These are phyloP conservation scores for Apis cerana DNA, from an alignment of 1,140 invertebrate genomes.

Conservation along the genomic window DNA sequence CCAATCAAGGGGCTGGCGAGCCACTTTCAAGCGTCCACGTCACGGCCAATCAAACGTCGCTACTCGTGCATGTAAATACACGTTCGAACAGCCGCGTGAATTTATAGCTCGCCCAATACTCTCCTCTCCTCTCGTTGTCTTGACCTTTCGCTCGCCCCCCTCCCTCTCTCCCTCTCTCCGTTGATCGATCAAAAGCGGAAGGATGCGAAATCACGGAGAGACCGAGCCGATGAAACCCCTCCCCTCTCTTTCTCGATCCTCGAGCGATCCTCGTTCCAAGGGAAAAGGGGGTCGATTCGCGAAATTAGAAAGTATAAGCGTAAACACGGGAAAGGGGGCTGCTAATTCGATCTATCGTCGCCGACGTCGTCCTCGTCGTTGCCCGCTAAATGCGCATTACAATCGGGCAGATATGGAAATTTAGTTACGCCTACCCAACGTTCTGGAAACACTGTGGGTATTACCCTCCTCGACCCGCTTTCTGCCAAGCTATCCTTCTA, in stretches of 20 bases:
- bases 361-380: slow-evolving; percentile 58
- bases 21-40: slow-evolving; percentile 51
- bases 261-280: neutral
- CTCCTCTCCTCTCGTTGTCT: slow-evolving; percentile 10
- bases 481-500: slow-evolving; percentile 49
- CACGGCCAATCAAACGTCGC: slow-evolving; percentile 52
- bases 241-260: neutral
- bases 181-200: slow-evolving; percentile 11
- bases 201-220: neutral
- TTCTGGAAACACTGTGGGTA: slow-evolving; percentile 55
- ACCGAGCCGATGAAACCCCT: neutral
- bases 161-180: too few relatives aligned
- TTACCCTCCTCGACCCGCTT: slow-evolving; percentile 46
- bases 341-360: slow-evolving; percentile 71
- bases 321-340: slow-evolving; percentile 61
- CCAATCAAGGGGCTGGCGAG: slow-evolving; percentile 57
- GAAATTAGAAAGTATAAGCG: slow-evolving; percentile 71
- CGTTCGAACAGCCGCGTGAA: slow-evolving; percentile 26
- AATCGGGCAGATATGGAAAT: slow-evolving; percentile 79
- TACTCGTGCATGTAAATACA: slow-evolving; percentile 49
- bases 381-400: slow-evolving; percentile 77
- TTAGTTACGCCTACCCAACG: slow-evolving; percentile 64
- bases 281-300: slow-evolving; percentile 17
- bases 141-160: slow-evolving; percentile 19
- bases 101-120: slow-evolving; percentile 4